Conservation (phyloP, 2,888 invertebrate genomes). For the Eucriotettix oculatus region DNA sequence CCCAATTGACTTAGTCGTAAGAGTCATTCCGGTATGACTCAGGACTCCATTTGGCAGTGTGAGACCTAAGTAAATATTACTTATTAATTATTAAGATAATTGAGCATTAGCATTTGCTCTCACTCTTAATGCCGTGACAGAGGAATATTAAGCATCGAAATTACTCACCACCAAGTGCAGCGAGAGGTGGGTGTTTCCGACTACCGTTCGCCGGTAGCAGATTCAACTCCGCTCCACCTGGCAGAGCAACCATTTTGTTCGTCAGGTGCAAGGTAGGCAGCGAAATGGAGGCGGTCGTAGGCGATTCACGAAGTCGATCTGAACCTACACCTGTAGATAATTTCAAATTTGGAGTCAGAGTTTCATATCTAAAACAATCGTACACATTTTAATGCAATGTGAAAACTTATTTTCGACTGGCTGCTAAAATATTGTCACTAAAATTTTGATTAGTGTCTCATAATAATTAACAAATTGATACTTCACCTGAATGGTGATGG, state of each 20-base stretch:
- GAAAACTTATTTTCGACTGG: too few relatives aligned
- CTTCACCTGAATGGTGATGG: conserved; percentile 18
- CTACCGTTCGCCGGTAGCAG: conserved; percentile 26
- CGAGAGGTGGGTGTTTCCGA: conserved; percentile 18
- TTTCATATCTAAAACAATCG: too few relatives aligned
- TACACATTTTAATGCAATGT: too few relatives aligned
- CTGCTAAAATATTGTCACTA: too few relatives aligned
- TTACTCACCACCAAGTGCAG: conserved; percentile 22
- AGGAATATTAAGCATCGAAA: not conserved
- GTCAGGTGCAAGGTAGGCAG: conserved; percentile 20
- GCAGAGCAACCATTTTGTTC: conserved; percentile 24
- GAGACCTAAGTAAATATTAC: conserved; percentile 18
- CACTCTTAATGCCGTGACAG: too few relatives aligned
- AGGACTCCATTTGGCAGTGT: conserved; percentile 18
- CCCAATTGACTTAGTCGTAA: conserved; percentile 15
- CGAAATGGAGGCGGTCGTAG: conserved; percentile 13
- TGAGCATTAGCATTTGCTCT: too few relatives aligned
- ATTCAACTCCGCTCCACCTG: conserved; percentile 26
- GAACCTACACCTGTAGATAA: not conserved
- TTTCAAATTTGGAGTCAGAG: too few relatives aligned
- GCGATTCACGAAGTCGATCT: not conserved
- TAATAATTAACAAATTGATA: too few relatives aligned
- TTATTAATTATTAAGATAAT: too few relatives aligned
- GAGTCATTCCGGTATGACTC: conserved; percentile 29
- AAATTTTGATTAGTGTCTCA: too few relatives aligned